A percentile compares a stretch with the other conserved stretches of the same genome.
These are phyloP conservation scores for Acrobasis suavella DNA, from an alignment of 2,888 invertebrate species.

Conservation along the genomic window DNA sequence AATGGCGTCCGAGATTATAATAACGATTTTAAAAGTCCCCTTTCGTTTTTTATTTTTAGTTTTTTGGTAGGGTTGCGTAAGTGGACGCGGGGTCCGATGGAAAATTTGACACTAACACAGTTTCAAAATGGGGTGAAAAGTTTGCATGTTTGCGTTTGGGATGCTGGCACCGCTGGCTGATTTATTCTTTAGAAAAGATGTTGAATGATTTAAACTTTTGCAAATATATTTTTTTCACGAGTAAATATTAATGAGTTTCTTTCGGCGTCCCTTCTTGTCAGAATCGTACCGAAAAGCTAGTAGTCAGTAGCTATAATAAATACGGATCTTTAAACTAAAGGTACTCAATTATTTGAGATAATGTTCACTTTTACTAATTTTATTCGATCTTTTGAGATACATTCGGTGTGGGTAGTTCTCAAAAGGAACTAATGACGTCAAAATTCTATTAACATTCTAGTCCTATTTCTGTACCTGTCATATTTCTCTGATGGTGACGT, in stretches of 20 bases:
- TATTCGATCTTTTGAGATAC: too few species aligned
- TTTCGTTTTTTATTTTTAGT: conserved; percentile 65
- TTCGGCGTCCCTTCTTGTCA: too few species aligned
- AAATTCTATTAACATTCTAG: conserved; percentile 23
- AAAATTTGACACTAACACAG: conserved; percentile 74
- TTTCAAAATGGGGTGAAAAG: conserved; percentile 65
- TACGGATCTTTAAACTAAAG: too few species aligned
- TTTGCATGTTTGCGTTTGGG: conserved; percentile 50
- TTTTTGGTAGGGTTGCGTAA: conserved; percentile 72
- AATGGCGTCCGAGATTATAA: conserved; percentile 82
- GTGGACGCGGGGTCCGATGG: conserved; percentile 72
- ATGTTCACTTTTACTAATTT: too few species aligned
- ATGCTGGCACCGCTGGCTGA: conserved; percentile 24
- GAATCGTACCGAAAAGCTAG: too few species aligned
- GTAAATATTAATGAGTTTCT: too few species aligned
- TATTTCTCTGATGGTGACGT: conserved; percentile 11
- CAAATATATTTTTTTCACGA: background rate
- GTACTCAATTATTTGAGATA: too few species aligned
- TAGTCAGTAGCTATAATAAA: too few species aligned
- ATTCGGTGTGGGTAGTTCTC: too few species aligned
- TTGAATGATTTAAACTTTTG: background rate
- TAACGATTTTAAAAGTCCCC: conserved; percentile 81
- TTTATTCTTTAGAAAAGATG: background rate
- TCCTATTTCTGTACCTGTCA: conserved; percentile 9
- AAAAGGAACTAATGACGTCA: background rate